Percentiles rank a stretch among this genome's conserved stretches.
Conservation (phyloP, 1,140 invertebrate genomes). For the Neuroterus valhalla region DNA sequence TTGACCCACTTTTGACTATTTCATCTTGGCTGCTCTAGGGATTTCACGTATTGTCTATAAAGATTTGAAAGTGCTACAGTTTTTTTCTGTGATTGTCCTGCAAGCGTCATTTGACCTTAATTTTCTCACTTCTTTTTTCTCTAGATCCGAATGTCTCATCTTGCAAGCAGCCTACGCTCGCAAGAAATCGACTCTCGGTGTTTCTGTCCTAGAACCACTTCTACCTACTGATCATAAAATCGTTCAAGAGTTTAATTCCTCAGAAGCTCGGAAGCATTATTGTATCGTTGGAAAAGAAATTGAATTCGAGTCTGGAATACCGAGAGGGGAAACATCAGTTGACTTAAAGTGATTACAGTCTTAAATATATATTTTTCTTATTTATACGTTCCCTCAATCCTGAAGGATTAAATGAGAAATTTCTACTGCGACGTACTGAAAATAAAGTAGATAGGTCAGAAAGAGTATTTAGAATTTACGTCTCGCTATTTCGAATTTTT, state of each 20-base stretch:
- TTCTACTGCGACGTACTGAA: too few species aligned
- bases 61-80: background rate
- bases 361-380: too few species aligned
- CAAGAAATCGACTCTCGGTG: background rate
- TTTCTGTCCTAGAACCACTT: background rate
- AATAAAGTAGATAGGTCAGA: too few species aligned
- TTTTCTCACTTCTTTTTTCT: conserved; percentile 20
- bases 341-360: too few species aligned
- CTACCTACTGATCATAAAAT: background rate
- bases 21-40: too few species aligned
- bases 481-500: too few species aligned
- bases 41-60: background rate
- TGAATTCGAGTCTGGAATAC: background rate
- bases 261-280: background rate
- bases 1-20: too few species aligned
- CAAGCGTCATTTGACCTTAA: conserved; percentile 10
- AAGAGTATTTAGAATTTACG: too few species aligned
- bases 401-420: too few species aligned
- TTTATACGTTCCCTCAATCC: too few species aligned
- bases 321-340: too few species aligned
- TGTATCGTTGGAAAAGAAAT: background rate
- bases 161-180: conserved; percentile 6
- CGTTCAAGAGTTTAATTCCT: background rate
- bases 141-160: background rate
- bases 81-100: conserved; percentile 7